Conservation (phyloP, 2,797 vertebrate genomes). For the Prionace glauca region DNA sequence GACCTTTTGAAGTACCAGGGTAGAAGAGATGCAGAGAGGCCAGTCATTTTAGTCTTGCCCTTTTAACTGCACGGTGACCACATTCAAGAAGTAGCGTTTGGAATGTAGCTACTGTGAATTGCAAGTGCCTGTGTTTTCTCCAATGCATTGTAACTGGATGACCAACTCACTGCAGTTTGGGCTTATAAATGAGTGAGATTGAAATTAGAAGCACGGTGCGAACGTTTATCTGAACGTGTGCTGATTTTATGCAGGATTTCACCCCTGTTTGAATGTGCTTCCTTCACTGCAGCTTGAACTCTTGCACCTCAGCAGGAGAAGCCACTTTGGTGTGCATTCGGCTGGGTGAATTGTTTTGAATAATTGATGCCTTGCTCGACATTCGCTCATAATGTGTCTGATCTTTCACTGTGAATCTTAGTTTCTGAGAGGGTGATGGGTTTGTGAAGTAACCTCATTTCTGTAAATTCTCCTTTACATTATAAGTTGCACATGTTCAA, state of each 20-base stretch:
- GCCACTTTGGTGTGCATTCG: not conserved
- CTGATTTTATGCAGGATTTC: not conserved
- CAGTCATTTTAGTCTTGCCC: slow-evolving; percentile 13
- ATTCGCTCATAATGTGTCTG: not conserved
- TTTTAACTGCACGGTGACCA: not conserved
- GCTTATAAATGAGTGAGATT: not conserved
- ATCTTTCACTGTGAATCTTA: not conserved
- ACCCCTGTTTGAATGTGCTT: not conserved
- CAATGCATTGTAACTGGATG: not conserved
- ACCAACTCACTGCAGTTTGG: not conserved
- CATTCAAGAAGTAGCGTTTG: not conserved
- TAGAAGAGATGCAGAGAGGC: not conserved
- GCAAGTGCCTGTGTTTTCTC: not conserved
- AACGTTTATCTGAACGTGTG: not conserved
- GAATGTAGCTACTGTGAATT: not conserved
- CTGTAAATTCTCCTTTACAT: not conserved
- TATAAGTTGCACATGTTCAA: not conserved
- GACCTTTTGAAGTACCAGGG: not conserved
- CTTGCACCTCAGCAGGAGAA: not conserved
- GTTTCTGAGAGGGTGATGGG: not conserved
- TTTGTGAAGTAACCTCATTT: not conserved
- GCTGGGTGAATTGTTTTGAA: not conserved
- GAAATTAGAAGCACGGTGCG: not conserved
- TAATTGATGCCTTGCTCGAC: not conserved
- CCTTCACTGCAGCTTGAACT: not conserved